These are phyloP conservation scores for Ricordea florida DNA, from an alignment of 92 coral and sea anemone genomes.

Conservation along the genomic window DNA sequence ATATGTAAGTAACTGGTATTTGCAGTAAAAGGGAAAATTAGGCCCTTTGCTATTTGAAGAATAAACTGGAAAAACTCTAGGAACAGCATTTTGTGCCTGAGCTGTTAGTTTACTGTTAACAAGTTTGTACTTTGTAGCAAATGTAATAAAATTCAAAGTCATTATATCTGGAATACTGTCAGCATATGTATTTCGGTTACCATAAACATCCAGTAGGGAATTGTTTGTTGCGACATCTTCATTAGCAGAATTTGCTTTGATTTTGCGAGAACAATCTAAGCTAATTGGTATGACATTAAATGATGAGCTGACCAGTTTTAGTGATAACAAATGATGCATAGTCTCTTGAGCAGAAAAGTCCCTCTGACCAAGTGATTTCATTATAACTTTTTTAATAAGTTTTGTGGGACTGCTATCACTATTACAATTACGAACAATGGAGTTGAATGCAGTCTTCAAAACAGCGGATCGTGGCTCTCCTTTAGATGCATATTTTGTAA, in stretches of 20 bases:
- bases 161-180: conserved; percentile 27
- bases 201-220: conserved; percentile 43
- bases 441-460: conserved; percentile 29
- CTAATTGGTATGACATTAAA: conserved; percentile 53
- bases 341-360: conserved; percentile 61
- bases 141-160: conserved; percentile 39
- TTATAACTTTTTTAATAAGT: conserved; percentile 42
- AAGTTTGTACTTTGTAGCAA: conserved; percentile 43
- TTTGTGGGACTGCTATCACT: conserved; percentile 16
- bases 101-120: conserved; percentile 46
- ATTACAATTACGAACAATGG: conserved; percentile 35
- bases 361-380: conserved; percentile 54
- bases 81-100: conserved; percentile 24
- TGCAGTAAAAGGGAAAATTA: conserved; percentile 42
- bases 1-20: conserved; percentile 48
- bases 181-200: conserved; percentile 26
- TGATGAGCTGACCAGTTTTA: conserved; percentile 44
- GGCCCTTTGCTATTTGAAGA: conserved; percentile 32
- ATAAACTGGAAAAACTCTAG: conserved; percentile 49
- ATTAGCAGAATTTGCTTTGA: conserved; percentile 11
- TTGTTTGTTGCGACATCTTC: conserved; percentile 37
- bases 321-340: conserved; percentile 47
- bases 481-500: no score
- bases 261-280: conserved; percentile 50
- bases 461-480: conserved; percentile 42